Evolutionary conservation across 2,113 vertebrate species (phyloP), one percentile per base, ranked within the genome.

Genomic region (Callorhinus ursinus): DNA sequence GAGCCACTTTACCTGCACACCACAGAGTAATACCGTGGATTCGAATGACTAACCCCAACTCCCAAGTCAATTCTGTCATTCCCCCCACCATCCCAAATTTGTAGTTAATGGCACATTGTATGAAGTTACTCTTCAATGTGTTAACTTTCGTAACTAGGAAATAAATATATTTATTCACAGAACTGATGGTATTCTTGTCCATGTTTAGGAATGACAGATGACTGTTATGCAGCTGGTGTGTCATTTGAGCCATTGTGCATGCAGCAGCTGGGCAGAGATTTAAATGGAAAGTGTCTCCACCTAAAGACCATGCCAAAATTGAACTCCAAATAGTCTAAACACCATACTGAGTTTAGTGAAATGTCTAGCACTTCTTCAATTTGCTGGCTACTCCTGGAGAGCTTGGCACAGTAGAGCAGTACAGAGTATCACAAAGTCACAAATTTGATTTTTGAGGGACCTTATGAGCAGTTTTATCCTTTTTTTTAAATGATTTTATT

Each of bases 101-200:
- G n/a, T 69, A 49, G 8, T 79, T 53, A 86, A 83, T 88, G 67
- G 59, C 53, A 85, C 39, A 46, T 63, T 72, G 77, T n/a, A 59
- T 74, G 19, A 79, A 81, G 69, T 71, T 94, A 72, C 21, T 95
- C 31, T 93, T 81, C 46, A 71, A 15, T 72, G 22, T 24, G 49
- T 67, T 95, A 88, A 88, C 28, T 22, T 12, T 18, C 16, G 19
- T 77, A 93, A 80, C 7, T 74, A 71, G 39, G 33, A 59, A 93
- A 88, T 65, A 97, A 88, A 93, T 88, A 83, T 33, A 95, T 93
- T 93, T 88, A 88, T 87, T 88, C 76, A 76, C 19, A 51, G 76
- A 83, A 63, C 33, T 19, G 74, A 51, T 79, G 55, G 55, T 63
- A 61, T 87, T 90, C 83, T 33, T 94, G 63, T 67, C 39, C 26